Conservation (phyloP, 2,797 vertebrate genomes). For the Malurus leucopterus region DNA sequence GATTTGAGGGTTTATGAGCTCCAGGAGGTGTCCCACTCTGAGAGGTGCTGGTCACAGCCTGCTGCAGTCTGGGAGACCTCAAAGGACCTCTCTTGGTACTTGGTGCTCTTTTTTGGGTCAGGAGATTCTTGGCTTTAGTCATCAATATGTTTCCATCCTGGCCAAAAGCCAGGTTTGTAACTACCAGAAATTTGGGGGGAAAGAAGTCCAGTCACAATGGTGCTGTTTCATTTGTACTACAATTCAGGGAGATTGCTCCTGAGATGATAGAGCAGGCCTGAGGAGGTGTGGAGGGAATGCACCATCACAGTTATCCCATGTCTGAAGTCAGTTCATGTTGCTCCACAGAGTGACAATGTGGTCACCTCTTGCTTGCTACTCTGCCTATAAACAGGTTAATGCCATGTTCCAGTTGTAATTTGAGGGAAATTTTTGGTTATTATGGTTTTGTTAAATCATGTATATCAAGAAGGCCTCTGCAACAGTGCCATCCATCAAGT, state of each 20-base stretch:
- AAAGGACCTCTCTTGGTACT: neutral
- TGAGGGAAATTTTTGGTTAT: neutral
- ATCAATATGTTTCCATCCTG: neutral
- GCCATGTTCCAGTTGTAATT: neutral
- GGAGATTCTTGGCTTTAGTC: neutral
- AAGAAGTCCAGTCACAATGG: neutral
- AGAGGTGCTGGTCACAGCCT: neutral
- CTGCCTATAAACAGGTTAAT: neutral
- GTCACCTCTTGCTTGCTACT: neutral
- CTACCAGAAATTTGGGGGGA: too few relatives aligned
- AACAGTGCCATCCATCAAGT: neutral
- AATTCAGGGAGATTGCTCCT: neutral
- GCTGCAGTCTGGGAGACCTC: neutral
- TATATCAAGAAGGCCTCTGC: neutral
- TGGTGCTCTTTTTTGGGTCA: neutral
- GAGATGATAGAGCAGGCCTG: neutral
- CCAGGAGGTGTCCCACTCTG: too few relatives aligned
- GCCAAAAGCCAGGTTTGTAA: neutral
- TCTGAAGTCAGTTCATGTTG: neutral
- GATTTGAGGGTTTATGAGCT: neutral
- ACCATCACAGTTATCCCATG: neutral
- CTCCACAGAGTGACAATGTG: neutral
- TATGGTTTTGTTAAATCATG: neutral
- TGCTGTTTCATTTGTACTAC: fast-evolving
- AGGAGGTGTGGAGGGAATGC: neutral